Evolutionary conservation across 2,113 vertebrate genomes (phyloP), one percentile per base, ranked within the genome.

Genomic region (Cavia porcellus): DNA sequence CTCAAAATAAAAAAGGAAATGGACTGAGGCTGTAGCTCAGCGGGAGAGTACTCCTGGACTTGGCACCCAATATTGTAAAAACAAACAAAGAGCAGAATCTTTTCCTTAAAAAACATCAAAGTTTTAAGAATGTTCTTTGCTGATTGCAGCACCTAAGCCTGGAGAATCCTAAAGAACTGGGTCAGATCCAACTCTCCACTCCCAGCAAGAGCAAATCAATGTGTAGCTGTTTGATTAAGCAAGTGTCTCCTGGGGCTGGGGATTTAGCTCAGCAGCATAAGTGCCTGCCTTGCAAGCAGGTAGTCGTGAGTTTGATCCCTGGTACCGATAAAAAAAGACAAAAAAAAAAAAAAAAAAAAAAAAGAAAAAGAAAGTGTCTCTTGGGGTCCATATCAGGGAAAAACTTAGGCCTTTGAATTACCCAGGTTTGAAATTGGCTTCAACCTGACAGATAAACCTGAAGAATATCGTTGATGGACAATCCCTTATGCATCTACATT

Each of bases 381-480:
- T 30, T 1, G 9, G 20, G 57, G 22, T 72, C 81, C 32, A 35
- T 19, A 17, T 35, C 62, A 74, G 89, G 47, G 66, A 8, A 77
- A 95, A 84, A 77, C 11, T 59, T 5, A 90, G 50, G 30, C 0
- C 10, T 92, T 96, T 79, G 68, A 92, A 90, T 90, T 75, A 90
- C 57, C 68, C 57, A 93, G 45, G 92, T 75, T 77, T 62, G 68
- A 90, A 97, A 86, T 79, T 95, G 90, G 38, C 70, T 85, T 93
- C 59, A 64, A 86, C 32, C 80, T 87, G 57, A 45, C 57, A 94
- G 74, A 59, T 52, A 84, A 92, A 64, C 81, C 62, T 88, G 83
- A 62, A 83, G 70, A 50, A 89, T 95, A 85, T 90, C 93, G 66
- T 75, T 96, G 64, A 93, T 90, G 86, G 42, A 57, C 93, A 89